Evolutionary conservation across 2,113 vertebrate species (phyloP).

Genomic region (Chunga burmeisteri): DNA sequence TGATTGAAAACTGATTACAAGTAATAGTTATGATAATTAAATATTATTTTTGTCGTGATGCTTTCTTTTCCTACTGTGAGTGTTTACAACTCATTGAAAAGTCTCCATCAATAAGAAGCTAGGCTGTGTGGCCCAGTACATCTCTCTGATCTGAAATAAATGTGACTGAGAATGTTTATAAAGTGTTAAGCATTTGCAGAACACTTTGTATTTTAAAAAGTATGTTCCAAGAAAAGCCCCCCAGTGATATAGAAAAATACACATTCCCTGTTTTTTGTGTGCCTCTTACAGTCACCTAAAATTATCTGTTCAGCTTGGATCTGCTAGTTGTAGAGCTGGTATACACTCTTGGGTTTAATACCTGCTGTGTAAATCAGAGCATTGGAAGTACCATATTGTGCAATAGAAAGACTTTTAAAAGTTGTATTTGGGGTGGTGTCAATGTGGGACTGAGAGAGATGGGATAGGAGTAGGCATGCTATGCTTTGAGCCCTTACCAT

Average conservation of each 20-base stretch:
- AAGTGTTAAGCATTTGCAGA: slow-evolving; percentile 8
- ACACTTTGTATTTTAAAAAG: background rate
- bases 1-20: background rate
- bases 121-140: background rate
- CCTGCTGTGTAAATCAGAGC: background rate
- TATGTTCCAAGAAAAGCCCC: background rate
- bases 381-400: background rate
- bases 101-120: background rate
- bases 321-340: background rate
- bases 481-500: background rate
- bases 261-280: background rate
- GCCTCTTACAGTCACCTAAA: background rate
- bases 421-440: background rate
- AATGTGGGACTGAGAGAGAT: background rate
- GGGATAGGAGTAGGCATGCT: background rate
- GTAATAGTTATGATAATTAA: background rate
- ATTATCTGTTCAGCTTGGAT: background rate
- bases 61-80: background rate
- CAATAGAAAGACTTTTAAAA: background rate
- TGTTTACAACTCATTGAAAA: background rate
- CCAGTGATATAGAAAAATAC: background rate
- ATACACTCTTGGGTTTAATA: background rate
- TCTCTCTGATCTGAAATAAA: background rate
- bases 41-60: background rate
- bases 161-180: background rate